Conservation (phyloP, 2,113 vertebrate species). For the Cyanoramphus novaezelandiae region DNA sequence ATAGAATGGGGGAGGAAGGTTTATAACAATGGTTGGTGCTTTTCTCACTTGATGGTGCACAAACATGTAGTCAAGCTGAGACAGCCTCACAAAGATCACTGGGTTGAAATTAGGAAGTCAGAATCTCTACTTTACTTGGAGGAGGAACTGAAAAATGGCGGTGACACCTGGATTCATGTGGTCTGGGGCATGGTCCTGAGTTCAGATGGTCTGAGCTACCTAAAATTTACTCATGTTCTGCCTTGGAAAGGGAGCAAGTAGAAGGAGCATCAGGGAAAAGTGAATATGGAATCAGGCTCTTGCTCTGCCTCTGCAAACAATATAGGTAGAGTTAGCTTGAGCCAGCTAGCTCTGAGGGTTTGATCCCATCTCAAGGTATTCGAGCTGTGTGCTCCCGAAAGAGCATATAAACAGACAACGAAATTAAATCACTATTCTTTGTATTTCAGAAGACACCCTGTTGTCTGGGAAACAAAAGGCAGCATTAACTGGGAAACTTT, state of each 20-base stretch:
- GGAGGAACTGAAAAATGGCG: background rate
- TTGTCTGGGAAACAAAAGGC: background rate
- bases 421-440: background rate
- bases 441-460: background rate
- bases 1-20: background rate
- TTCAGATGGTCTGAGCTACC: background rate
- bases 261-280: background rate
- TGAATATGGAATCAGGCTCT: background rate
- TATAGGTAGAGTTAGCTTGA: background rate
- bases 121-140: background rate
- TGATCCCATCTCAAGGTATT: background rate
- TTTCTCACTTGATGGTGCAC: background rate
- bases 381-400: background rate
- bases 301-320: background rate
- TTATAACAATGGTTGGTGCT: background rate
- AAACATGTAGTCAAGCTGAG: background rate
- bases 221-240: background rate
- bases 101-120: background rate
- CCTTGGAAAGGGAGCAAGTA: rapidly evolving
- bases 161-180: background rate
- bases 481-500: background rate
- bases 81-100: background rate
- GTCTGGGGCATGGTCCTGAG: background rate
- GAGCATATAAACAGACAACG: background rate
- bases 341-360: background rate